Base-by-base conservation (phyloP, 2,113 vertebrate species). In the Dermatemys mawii region DNA sequence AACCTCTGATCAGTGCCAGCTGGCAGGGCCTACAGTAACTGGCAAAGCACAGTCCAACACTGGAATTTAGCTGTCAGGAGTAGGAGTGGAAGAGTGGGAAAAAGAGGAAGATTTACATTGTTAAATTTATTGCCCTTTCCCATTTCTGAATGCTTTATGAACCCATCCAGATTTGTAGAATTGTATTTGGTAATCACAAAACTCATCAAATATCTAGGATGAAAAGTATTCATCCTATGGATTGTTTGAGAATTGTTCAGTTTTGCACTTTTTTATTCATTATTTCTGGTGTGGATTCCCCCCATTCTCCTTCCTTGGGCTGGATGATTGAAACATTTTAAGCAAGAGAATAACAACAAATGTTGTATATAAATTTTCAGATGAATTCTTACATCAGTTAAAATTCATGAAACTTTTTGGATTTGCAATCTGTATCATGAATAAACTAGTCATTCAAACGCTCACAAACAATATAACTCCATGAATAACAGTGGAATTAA, bases 21-120 rank as follows among this genome's bases (percentile, higher is more conserved):
- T n/a, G 79, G 70, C 22, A 79, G 51, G 87, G 8, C 11, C 5
- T 2, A 2, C 0, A 1, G 19, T 26, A 46, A 73, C 32, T 81
- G n/a, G 53, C n/a, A 67, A 63, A 35, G 32, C 73, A 26, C 8
- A 0, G 0, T 44, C 44, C 13, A 8, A 38, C 84, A 0, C 0
- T 76, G 78, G 78, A 80, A 53, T 83, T 70, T 24, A 84, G 81
- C n/a, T 81, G 27, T 9, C 3, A 11, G 57, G 38, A 83, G 19
- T 13, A 83, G 78, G 11, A 82, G 11, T 79, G 12, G 21, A 49
- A 76, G 82, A 49, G 8, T 79, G 16, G 21, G 53, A 76, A 82
- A 53, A 38, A 81, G 82, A 88, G 10, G 1, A 10, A 22, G 73
- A 16, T 51, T 51, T 0, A 1, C 38, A 5, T 27, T 4, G 5